Conservation (phyloP, 2,797 vertebrate species). For the Poeciliopsis paucimaculata region DNA sequence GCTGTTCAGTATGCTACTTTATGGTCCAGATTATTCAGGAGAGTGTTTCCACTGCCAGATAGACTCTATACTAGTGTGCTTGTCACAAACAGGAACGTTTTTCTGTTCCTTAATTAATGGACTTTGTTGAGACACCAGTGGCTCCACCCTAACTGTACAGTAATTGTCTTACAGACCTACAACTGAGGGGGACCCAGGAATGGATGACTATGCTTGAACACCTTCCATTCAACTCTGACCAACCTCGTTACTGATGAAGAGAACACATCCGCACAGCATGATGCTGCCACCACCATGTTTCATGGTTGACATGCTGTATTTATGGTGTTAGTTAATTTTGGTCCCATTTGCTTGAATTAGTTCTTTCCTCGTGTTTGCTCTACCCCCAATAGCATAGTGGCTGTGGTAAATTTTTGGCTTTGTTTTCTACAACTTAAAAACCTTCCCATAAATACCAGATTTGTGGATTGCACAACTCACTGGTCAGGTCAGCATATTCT, state of each 20-base stretch:
- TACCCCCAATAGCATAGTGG: background rate
- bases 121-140: background rate
- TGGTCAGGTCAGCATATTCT: background rate
- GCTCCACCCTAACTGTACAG: background rate
- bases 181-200: background rate
- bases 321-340: background rate
- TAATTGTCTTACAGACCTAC: background rate
- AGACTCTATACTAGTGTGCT: background rate
- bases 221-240: background rate
- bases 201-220: background rate
- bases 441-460: background rate
- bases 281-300: background rate
- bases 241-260: background rate
- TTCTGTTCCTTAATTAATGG: background rate
- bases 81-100: background rate
- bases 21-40: background rate
- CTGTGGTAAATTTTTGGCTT: background rate
- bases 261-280: background rate
- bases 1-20: background rate
- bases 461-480: background rate
- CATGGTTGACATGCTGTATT: background rate
- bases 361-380: background rate
- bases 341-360: background rate
- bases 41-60: background rate
- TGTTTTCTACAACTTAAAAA: background rate